Base-by-base conservation (phyloP, 2,113 vertebrate species). In the Paedocypris sp. region DNA sequence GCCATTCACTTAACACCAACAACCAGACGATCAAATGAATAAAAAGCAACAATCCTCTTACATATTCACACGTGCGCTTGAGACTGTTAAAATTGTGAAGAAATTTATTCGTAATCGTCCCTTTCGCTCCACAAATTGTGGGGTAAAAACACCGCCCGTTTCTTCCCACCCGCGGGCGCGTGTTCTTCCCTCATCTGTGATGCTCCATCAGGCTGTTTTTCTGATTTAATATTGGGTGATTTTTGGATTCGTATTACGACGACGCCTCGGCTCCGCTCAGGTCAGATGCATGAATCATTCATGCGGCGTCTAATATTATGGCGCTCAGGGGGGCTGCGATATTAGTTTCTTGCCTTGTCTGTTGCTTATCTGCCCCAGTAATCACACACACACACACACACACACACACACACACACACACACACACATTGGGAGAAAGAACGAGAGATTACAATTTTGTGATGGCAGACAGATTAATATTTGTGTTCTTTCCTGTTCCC, bases 241-340 rank as follows among this genome's bases (percentile, higher is more conserved):
- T 19, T 35, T 57, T 43, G 36, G 39, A 58, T 57, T 57, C 16
- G 12, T 8, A 56, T 41, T 25, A 28, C 5, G 5, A 38, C 7
- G 8, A 4, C 16, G 26, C n/a, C 51, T 12, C 35, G 6, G 22
- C 13, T 28, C 23, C 28, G 3, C 23, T 43, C 11, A 12, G 54
- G 26, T 58, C 39, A 22, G 16, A 11, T 43, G 16, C 39, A 32
- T 58, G 26, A 58, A 58, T 45, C 39, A 58, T 58, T 58, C 26
- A 58, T 45, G 54, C 11, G 31, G 39, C 42, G 19, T 20, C 38
- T 43, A 31, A 57, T 57, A 43, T 43, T 41, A 57, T 57, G 26
- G 11, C 13, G 18, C 39, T 57, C 15, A 42, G 6, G 19, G 36
- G 23, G n/a, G 3, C 23, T 20, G 42, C 11, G 13, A 41, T 57